phyloP scores from a whole-genome alignment of 2,888 invertebrate genomes.

The Leptopilina syphax region DNA sequence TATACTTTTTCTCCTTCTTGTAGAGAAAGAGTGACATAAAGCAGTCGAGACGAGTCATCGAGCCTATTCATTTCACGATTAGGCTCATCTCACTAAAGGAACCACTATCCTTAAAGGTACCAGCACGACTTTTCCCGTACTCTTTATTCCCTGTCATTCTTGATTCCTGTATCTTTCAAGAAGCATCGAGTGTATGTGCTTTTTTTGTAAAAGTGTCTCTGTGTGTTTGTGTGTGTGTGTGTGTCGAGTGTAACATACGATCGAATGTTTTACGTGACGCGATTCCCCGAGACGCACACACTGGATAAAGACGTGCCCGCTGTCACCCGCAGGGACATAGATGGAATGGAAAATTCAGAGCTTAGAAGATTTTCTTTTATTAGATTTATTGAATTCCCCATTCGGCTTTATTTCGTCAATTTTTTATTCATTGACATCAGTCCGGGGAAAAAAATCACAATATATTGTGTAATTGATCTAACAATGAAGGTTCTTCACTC shows the following conservation, averaged over 20 bases:
- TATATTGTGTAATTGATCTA: not conserved
- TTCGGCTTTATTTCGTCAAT: not conserved
- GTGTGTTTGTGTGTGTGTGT: too few species aligned
- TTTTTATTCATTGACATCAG: not conserved
- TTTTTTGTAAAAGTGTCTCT: too few species aligned
- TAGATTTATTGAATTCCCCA: not conserved
- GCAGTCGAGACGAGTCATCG: conserved; percentile 35
- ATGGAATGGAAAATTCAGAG: conserved; percentile 33
- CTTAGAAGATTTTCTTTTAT: not conserved
- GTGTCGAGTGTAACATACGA: conserved; percentile 28
- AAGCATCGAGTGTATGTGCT: not conserved
- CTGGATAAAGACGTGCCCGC: conserved; percentile 29
- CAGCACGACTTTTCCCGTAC: conserved; percentile 14
- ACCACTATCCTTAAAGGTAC: conserved; percentile 2
- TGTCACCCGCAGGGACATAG: conserved; percentile 28
- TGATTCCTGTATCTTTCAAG: conserved; percentile 35
- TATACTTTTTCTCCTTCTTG: not conserved
- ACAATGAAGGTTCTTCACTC: not conserved
- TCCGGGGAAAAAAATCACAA: not conserved
- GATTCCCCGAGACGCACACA: conserved; percentile 19
- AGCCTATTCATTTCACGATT: conserved; percentile 37
- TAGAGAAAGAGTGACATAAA: not conserved
- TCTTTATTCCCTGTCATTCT: conserved; percentile 41
- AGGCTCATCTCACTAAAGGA: conserved; percentile 31
- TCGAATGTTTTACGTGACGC: conserved; percentile 40